Base-by-base conservation (phyloP, 2,113 vertebrate genomes). In the Trachemys scripta region DNA sequence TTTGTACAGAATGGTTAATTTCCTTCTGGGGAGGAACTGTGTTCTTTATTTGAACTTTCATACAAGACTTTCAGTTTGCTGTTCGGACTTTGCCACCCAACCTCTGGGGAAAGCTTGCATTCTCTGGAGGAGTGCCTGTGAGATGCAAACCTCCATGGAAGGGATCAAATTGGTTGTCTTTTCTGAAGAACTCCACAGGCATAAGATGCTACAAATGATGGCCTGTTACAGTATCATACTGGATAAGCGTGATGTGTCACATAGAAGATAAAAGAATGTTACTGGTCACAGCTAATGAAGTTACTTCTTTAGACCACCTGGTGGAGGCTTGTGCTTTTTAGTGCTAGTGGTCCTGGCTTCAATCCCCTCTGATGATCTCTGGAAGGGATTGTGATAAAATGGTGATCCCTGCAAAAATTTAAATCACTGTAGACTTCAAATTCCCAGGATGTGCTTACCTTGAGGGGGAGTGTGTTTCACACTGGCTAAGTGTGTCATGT, bases 61-160 rank as follows among this genome's bases (percentile, higher is more conserved):
- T 82, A 1, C 6, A 80, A 88, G 75, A n/a, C 0, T 9, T 94
- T 90, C 17, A 59, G 3, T 62, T 87, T 90, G 17, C 65, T 57
- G 47, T 72, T 94, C 91, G 49, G 31, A 91, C 94, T 94, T 94
- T 91, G 76, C 62, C 82, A 81, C 22, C 2, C 24, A 57, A 80
- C 57, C 24, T 95, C 78, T 90, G 54, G 86, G 88, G 35, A 87
- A 3, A 24, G 38, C 82, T 82, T 85, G 22, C 65, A 1, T 51
- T 90, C 84, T 92, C 91, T 69, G 24, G 80, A 93, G 82, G 87
- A 94, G 81, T 0, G 2, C 3, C n/a, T 3, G 19, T 79, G 56
- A 87, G 12, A 79, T 14, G n/a, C 31, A n/a, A 69, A 19, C 16
- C 3, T 69, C 17, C 62, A 69, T n/a, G 16, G 35, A 69, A 19